Conservation (phyloP, 2,888 invertebrate genomes). For the Rotaria sp. region DNA sequence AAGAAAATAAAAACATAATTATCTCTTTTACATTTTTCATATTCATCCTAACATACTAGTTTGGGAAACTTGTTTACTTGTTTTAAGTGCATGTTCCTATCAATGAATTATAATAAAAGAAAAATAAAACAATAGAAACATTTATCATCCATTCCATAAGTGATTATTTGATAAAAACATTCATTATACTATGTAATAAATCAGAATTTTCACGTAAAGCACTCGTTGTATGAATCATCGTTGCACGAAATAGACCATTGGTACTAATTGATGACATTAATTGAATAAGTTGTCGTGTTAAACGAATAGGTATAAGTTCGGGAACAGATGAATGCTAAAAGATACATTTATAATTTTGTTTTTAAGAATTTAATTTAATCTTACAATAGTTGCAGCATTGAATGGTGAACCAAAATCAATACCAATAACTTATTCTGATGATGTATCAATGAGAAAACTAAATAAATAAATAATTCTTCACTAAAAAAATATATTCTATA, state of each 20-base stretch:
- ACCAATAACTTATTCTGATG: slow-evolving; percentile 62
- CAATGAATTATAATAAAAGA: background rate
- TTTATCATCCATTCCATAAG: slow-evolving; percentile 62
- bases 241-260: slow-evolving; percentile 57
- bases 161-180: slow-evolving; percentile 68
- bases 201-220: slow-evolving; percentile 59
- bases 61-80: background rate
- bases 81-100: background rate
- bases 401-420: slow-evolving; percentile 72
- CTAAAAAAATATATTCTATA: slow-evolving; percentile 40
- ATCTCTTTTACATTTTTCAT: too few species aligned
- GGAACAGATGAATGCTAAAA: slow-evolving; percentile 61
- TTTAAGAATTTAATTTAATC: slow-evolving; percentile 40
- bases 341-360: background rate
- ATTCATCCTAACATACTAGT: background rate
- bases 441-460: slow-evolving; percentile 57
- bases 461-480: background rate
- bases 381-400: slow-evolving; percentile 62
- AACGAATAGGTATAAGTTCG: slow-evolving; percentile 68
- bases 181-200: slow-evolving; percentile 63
- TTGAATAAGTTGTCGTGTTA: slow-evolving; percentile 65
- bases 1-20: background rate
- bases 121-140: background rate
- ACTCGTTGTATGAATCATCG: slow-evolving; percentile 63
- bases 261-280: slow-evolving; percentile 63